phyloP scores from a whole-genome alignment of 1,140 invertebrate genomes.

The Catajapyx aquilonaris region DNA sequence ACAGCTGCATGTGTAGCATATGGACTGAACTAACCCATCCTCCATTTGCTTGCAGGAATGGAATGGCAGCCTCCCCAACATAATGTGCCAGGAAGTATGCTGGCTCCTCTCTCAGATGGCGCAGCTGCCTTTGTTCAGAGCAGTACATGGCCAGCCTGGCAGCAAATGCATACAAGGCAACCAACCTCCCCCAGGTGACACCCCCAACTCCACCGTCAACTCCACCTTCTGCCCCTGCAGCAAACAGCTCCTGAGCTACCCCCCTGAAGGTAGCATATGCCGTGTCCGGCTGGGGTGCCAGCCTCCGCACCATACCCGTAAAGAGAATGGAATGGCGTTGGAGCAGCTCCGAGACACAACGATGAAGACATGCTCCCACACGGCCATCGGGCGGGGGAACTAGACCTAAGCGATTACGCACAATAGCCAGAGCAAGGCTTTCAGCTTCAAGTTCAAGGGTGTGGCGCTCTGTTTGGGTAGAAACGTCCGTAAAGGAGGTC shows the following conservation, averaged over 20 bases:
- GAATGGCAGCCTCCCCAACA: conserved; percentile 20
- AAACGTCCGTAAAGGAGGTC: no score
- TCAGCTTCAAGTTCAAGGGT: no score
- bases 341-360: conserved; percentile 27
- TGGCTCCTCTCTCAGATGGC: conserved; percentile 20
- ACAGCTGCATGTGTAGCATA: no score
- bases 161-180: conserved; percentile 37
- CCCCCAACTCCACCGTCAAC: conserved; percentile 10
- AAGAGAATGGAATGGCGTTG: conserved; percentile 34
- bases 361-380: conserved; percentile 9
- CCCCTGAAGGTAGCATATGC: conserved; percentile 30
- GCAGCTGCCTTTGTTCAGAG: conserved; percentile 21
- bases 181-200: conserved; percentile 35
- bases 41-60: conserved; percentile 22
- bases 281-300: conserved; percentile 28
- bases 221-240: conserved; percentile 16
- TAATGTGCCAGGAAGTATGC: conserved; percentile 22
- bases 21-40: conserved; percentile 28
- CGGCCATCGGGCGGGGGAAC: background rate
- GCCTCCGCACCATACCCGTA: conserved; percentile 33
- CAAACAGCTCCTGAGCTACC: conserved; percentile 35
- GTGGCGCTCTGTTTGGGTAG: no score
- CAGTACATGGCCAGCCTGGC: conserved; percentile 29
- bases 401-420: no score
- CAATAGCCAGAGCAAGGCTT: no score